A percentile compares a stretch with the other conserved stretches of the same genome.
These are phyloP conservation scores for Aphodius granarius DNA, from an alignment of 2,888 invertebrate species.

Conservation along the genomic window DNA sequence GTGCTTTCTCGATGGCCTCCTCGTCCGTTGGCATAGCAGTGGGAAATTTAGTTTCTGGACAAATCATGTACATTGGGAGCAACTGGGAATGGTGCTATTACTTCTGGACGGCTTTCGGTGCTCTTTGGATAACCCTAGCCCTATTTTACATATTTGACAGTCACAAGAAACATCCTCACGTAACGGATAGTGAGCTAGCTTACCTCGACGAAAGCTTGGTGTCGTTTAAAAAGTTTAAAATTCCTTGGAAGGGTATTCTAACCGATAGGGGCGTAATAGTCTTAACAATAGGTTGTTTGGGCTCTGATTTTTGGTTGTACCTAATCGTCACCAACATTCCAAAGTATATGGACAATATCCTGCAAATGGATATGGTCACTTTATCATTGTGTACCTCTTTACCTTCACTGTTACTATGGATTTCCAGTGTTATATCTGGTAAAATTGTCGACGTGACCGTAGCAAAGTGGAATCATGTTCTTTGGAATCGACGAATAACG, in stretches of 20 bases:
- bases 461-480: background rate
- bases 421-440: conserved; percentile 65
- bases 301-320: conserved; percentile 72
- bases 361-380: conserved; percentile 65
- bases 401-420: conserved; percentile 69
- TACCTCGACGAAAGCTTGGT: conserved; percentile 11
- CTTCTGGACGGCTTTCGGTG: conserved; percentile 14
- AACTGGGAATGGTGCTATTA: conserved; percentile 51
- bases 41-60: conserved; percentile 54
- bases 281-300: conserved; percentile 72
- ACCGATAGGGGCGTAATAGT: conserved; percentile 71
- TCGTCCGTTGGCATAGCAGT: conserved; percentile 65
- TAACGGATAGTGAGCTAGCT: conserved; percentile 15
- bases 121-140: conserved; percentile 23
- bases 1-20: conserved; percentile 63
- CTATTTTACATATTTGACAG: conserved; percentile 53
- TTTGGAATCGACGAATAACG: background rate
- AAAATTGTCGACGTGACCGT: conserved; percentile 43
- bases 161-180: conserved; percentile 55
- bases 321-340: conserved; percentile 72
- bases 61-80: conserved; percentile 57
- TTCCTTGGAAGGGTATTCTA: conserved; percentile 18
- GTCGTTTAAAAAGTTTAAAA: conserved; percentile 14
- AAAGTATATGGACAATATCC: conserved; percentile 68
- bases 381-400: conserved; percentile 66